Conservation (phyloP, 2,797 vertebrate genomes). For the Acipenser oxyrinchus region DNA sequence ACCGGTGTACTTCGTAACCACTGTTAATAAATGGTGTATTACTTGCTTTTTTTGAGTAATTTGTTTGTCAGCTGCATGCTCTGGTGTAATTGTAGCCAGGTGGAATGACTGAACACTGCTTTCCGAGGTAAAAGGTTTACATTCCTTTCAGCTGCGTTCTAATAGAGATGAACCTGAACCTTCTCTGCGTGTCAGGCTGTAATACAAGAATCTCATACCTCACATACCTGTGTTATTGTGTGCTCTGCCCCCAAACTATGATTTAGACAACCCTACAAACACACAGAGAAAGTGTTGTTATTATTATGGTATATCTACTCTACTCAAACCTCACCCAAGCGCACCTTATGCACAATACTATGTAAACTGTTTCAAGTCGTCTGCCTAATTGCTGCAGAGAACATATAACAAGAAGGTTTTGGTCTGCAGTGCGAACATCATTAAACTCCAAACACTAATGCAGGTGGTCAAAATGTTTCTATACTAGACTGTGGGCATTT, state of each 20-base stretch:
- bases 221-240: conserved; percentile 53
- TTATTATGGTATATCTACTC: conserved; percentile 29
- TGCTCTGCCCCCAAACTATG: conserved; percentile 36
- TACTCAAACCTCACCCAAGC: neutral
- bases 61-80: too few relatives aligned
- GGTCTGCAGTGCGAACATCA: too few relatives aligned
- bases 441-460: too few relatives aligned
- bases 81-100: too few relatives aligned
- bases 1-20: too few relatives aligned
- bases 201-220: conserved; percentile 62
- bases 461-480: too few relatives aligned
- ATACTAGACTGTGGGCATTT: too few relatives aligned
- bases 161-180: conserved; percentile 53
- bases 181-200: conserved; percentile 49
- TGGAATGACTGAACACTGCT: conserved; percentile 27
- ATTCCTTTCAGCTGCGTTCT: conserved; percentile 46
- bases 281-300: conserved; percentile 46
- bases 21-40: too few relatives aligned
- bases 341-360: neutral
- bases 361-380: neutral
- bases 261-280: conserved; percentile 51
- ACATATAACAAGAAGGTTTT: too few relatives aligned
- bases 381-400: too few relatives aligned
- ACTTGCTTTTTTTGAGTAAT: too few relatives aligned
- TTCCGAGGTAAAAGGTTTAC: conserved; percentile 44